Evolutionary conservation across 2,888 invertebrate species (phyloP).

Genomic region (Archaeoteleia sp.): DNA sequence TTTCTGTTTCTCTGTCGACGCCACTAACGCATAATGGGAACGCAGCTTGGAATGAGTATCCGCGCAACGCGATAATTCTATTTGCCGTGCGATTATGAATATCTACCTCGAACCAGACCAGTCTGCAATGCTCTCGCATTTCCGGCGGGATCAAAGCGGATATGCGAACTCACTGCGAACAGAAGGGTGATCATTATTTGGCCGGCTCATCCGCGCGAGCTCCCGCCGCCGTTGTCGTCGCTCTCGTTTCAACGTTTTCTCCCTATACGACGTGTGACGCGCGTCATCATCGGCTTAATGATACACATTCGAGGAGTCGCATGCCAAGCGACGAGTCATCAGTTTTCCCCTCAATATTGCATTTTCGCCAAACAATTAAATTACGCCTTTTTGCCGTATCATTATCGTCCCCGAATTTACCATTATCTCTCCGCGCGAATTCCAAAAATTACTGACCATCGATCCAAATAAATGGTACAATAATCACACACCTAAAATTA

Average conservation of each 20-base stretch:
- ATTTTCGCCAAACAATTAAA: no score
- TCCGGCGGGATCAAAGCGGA: conserved; percentile 58
- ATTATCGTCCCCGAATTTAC: no score
- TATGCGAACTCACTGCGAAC: conserved; percentile 59
- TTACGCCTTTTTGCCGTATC: no score
- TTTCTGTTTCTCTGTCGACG: conserved; percentile 38
- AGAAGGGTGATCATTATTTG: conserved; percentile 70
- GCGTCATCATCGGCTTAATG: conserved; percentile 25
- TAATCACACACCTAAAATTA: no score
- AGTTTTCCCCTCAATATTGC: not conserved
- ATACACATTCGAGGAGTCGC: not conserved
- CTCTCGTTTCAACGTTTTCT: conserved; percentile 36
- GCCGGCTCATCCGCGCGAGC: conserved; percentile 63
- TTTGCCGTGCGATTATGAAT: conserved; percentile 73
- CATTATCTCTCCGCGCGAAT: no score
- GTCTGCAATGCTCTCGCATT: conserved; percentile 61
- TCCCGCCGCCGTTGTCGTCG: conserved; percentile 27
- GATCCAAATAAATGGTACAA: no score
- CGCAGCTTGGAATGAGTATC: conserved; percentile 55
- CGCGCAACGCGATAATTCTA: conserved; percentile 72
- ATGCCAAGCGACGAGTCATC: not conserved
- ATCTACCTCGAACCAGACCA: conserved; percentile 70
- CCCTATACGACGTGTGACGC: conserved; percentile 20
- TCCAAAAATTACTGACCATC: no score
- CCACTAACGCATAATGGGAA: conserved; percentile 50